Evolutionary conservation across 2,113 vertebrate species (phyloP), one percentile per base, ranked within the genome.

Genomic region (Tympanuchus pallidicinctus): DNA sequence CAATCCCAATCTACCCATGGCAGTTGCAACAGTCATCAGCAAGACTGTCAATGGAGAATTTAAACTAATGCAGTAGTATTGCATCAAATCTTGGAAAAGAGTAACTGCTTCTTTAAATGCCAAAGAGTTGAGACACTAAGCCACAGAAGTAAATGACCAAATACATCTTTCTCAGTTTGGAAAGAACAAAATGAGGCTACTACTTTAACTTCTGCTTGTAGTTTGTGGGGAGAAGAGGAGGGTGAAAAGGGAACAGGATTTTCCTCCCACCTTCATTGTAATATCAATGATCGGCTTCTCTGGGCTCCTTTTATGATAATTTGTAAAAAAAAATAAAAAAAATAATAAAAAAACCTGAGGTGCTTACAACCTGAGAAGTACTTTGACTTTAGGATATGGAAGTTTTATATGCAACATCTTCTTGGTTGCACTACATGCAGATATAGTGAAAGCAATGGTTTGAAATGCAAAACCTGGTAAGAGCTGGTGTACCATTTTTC

Each of bases 131-230:
- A 75, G 64, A 54, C 61, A 76, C 40, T 48, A 69, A 86, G 43
- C 45, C 40, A 74, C 38, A 90, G 60, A 77, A 61, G 3, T 11
- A 52, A 80, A 63, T 77, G 82, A 66, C 14, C 13, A 80, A 90
- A 87, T 93, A 43, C 66, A 16, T 19, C n/a, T 52, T 88, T 74
- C 36, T 25, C 42, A 11, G 6, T 3, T 57, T 82, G 54, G 34
- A 73, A 94, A 96, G 79, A 83, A 91, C 43, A 85, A 85, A 84
- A 50, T 65, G 27, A 27, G 36, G 30, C 42, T 96, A 36, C 85
- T 90, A 42, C 30, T 75, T 63, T 6, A 47, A 61, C 16, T 78
- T 74, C 66, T 83, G 56, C 10, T 70, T 69, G 76, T 81, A 76
- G 7, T 17, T 12, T 76, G 24, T 22, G 65, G 19, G 45, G 7